These are phyloP conservation scores for Toxotes chatareus DNA, from an alignment of 2,113 vertebrate species.

Conservation along the genomic window DNA sequence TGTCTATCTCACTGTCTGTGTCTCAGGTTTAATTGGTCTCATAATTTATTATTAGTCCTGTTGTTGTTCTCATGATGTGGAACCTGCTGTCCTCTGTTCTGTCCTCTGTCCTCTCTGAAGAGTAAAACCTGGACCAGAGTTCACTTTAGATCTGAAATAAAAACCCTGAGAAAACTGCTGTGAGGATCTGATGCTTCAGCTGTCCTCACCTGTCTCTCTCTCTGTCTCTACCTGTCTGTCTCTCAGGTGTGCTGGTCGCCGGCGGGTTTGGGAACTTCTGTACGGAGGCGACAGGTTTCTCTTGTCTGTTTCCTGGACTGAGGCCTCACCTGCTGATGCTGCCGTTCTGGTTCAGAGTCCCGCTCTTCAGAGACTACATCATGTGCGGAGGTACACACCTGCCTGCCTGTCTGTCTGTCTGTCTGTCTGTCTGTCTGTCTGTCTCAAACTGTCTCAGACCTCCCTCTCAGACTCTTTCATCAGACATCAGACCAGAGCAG, in stretches of 20 bases:
- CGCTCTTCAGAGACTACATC: constrained; percentile 87
- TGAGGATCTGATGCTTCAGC: too few relatives aligned
- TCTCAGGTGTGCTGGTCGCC: constrained; percentile 78
- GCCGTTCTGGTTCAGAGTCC: constrained; percentile 86
- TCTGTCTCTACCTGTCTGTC: constrained; percentile 17
- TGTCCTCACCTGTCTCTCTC: not conserved
- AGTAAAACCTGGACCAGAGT: too few relatives aligned
- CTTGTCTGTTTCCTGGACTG: constrained; percentile 82
- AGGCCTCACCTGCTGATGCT: constrained; percentile 84
- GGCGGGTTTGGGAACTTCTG: constrained; percentile 88
- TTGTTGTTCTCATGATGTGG: too few relatives aligned
- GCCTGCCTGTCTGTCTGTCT: constrained; percentile 15
- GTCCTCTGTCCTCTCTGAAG: too few relatives aligned
- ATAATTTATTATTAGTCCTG: too few relatives aligned
- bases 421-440: not conserved
- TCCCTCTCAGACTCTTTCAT: too few relatives aligned
- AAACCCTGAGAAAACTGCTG: too few relatives aligned
- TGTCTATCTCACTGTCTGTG: not conserved
- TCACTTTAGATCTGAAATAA: too few relatives aligned
- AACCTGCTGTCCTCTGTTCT: too few relatives aligned
- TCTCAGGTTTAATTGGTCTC: too few relatives aligned
- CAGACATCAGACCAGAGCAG: too few relatives aligned
- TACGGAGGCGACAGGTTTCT: constrained; percentile 84
- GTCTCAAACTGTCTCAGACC: too few relatives aligned
- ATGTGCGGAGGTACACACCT: constrained; percentile 80